These are phyloP conservation scores for Campylomormyrus numenius DNA, from an alignment of 2,113 vertebrate genomes.

Conservation along the genomic window DNA sequence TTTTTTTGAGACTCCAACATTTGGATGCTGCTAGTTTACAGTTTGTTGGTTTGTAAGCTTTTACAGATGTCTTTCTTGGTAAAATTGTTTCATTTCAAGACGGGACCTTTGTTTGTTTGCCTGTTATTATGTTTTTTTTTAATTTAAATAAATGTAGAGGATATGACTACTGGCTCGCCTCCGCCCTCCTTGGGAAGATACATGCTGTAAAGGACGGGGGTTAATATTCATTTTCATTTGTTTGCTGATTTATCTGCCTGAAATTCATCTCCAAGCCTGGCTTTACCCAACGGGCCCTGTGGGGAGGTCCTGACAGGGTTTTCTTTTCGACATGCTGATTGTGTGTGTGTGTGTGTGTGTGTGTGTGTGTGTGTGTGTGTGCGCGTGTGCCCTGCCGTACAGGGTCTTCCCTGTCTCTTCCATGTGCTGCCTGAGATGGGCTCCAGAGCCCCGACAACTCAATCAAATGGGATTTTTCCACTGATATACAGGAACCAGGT, in stretches of 20 bases:
- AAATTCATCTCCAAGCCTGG: neutral
- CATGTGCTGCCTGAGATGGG: neutral
- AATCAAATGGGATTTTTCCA: neutral
- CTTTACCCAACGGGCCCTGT: neutral
- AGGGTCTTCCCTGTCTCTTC: neutral
- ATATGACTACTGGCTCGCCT: conserved; percentile 40
- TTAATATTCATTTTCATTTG: neutral
- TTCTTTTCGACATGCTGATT: neutral
- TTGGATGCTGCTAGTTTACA: conserved; percentile 89
- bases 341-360: neutral
- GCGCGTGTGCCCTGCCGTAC: neutral
- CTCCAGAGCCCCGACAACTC: neutral
- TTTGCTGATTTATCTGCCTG: neutral
- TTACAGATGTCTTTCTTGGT: conserved; percentile 71
- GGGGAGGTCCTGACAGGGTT: neutral
- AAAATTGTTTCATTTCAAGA: conserved; percentile 75
- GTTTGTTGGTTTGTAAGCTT: conserved; percentile 84
- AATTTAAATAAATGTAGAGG: conserved; percentile 81
- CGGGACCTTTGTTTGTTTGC: conserved; percentile 72
- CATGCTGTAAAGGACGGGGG: neutral
- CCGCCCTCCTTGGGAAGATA: neutral
- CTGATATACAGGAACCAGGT: neutral
- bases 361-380: neutral
- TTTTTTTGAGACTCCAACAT: conserved; percentile 74
- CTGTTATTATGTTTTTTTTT: conserved; percentile 41